Base-by-base conservation (phyloP, 2,888 invertebrate species). In the Mythimna ferrago region DNA sequence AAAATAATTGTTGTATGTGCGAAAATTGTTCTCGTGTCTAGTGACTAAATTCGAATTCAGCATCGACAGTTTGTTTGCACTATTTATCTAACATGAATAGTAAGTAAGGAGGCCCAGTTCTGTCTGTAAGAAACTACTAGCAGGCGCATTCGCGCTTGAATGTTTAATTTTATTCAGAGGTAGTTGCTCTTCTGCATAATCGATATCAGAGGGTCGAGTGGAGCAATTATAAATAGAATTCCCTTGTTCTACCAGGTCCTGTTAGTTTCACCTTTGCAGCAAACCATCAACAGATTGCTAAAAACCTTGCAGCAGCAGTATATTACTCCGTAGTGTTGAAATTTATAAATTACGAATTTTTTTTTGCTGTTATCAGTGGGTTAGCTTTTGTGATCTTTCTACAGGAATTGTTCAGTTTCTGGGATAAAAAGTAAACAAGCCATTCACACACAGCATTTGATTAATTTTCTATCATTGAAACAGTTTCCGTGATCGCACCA, bases 81-180 rank as follows among this genome's bases (percentile, higher is more conserved):
- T 41, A 5, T 41, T 44, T 9, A 35, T n/a, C 7, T 44, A 26
- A 26, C 6, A 41, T n/a, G n/a, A 66, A 19, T 19, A 35, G 19
- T 38, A 48, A 51, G 6, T 19, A 65, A 26, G 53, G 38, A 54
- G 7, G 14, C n/a, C 16, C 11, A 68, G 21, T 70, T 66, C 51
- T 32, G 38, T 21, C 26, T 16, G 21, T 48, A 35, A 60, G 35
- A 62, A 71, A 63, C 38, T n/a, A 38, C 35, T 26, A 7, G 21
- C 35, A 26, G 19, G 38, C 44, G 44, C 44, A 44, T 35, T 72
- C 26, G 16, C n/a, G 11, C 6, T 76, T 54, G 16, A 44, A 63
- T 70, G 44, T 54, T 54, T 61, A 51, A 78, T 70, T 77, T 38
- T 61, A 54, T 78, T 41, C 32, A n/a, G 63, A 64, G 51, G 38